Evolutionary conservation across 2,113 vertebrate species (phyloP), one percentile per base, ranked within the genome.

Genomic region (Alouatta palliata): DNA sequence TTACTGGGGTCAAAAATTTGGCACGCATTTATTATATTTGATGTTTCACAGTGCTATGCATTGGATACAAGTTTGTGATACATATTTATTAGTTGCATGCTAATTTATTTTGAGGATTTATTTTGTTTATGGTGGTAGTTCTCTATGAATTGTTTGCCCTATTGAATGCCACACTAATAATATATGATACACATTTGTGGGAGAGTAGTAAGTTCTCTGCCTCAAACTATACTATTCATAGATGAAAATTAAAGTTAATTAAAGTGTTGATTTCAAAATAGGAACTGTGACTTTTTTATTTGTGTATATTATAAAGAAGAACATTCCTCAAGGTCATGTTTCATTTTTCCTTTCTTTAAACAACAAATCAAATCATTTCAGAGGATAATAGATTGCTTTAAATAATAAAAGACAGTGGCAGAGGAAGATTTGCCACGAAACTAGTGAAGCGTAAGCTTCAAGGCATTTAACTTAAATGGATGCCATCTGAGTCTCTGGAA

Each of bases 211-310:
- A 68, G 32, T 92, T 19, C 32, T 93, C 94, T 97, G 82, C 66
- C 56, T 98, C 90, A 9, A 87, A 83, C 14, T 83, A 87, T 7
- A 93, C 90, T 97, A 98, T 97, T 97, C 96, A 95, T 85, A 83
- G 19, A 93, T 89, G 92, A 20, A 98, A 97, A 82, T 97, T 95
- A 95, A 97, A 84, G 21, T 98, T 98, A 98, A 96, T 98, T 98
- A 77, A 97, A 97, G 83, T 96, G 92, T 88, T 95, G 79, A 83
- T 97, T 73, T 96, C 43, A 98, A 93, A 97, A n/a, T 64, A 40
- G 91, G 87, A 96, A 66, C 76, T 76, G 9, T 71, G 97, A 96
- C 97, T 90, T 79, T 79, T 35, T 70, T 96, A 92, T 97, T 97
- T 95, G 66, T 95, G n/a, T 4, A 49, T 87, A 40, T n/a, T 73